Evolutionary conservation across 1,140 invertebrate species (phyloP), one percentile per base, ranked within the genome.

Genomic region (Frieseomelitta varia): DNA sequence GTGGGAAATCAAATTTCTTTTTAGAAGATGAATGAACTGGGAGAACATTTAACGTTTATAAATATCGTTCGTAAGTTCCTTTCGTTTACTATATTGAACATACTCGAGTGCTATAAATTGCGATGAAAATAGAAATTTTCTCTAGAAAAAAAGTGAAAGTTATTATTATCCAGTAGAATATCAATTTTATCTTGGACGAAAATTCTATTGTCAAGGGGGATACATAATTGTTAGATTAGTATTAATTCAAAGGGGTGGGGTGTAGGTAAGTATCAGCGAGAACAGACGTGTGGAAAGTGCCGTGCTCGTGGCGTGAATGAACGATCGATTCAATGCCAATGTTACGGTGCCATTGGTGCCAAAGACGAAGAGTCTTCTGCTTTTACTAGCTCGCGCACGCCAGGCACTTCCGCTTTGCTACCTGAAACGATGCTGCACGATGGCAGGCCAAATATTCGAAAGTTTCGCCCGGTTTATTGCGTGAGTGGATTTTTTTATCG

Each of bases 271-370:
- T 30, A 63, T 78, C 85, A 89, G 85, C 68, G 85, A 73, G 39
- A 81, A 55, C 84, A 67, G n/a, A 86, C 86, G 83, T 89, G 90
- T 91, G 86, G 93, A 94, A 94, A 94, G 93, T 92, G 74, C 30
- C 76, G 87, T 77, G 83, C 76, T 88, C 93, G 91, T 94, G 93
- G 65, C 53, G 81, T 82, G 94, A 94, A 94, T 94, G 51, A 85
- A 86, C 73, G 65, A 94, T 92, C 47, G 30, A 74, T 53, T 79
- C 84, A 87, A 90, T 91, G 91, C 80, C 90, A 92, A 90, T 91
- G 81, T 84, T 90, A 87, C 83, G 69, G 39, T 71, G 67, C 65
- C 65, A 86, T 79, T 30, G 30, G 61, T 89, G 78, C 78, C 75
- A 81, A 90, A 81, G 83, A 87, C 83, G 55, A 88, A 86, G 73